Conservation (phyloP, 2,888 invertebrate species). For the Graphium colonna region DNA sequence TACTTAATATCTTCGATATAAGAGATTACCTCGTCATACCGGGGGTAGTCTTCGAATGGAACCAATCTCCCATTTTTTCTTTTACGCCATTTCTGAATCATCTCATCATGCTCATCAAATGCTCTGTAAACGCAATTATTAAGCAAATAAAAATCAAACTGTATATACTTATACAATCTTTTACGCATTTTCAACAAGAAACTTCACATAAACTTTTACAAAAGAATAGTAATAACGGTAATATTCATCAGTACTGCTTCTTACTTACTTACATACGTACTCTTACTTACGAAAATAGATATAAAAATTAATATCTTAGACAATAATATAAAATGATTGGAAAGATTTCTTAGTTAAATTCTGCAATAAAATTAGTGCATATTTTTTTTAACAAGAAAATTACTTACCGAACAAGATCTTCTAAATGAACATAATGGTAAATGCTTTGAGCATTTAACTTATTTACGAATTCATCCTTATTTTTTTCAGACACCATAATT, state of each 20-base stretch:
- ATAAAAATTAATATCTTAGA: background rate
- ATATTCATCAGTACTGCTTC: no score
- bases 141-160: background rate
- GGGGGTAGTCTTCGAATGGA: slow-evolving; percentile 81
- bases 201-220: no score
- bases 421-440: slow-evolving; percentile 32
- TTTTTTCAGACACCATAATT: slow-evolving; percentile 37
- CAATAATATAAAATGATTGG: background rate
- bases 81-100: slow-evolving; percentile 26
- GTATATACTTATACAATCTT: no score
- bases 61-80: slow-evolving; percentile 25
- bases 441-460: slow-evolving; percentile 31
- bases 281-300: no score
- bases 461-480: slow-evolving; percentile 27
- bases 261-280: no score
- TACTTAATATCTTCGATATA: background rate
- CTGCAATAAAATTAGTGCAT: no score
- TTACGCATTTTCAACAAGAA: no score
- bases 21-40: slow-evolving; percentile 68
- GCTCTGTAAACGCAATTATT: slow-evolving; percentile 24
- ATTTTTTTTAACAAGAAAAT: no score
- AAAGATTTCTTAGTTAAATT: no score
- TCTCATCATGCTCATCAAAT: slow-evolving; percentile 32
- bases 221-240: no score
- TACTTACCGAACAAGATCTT: slow-evolving; percentile 37